Conservation (phyloP, 1,140 invertebrate species). For the Radopholus similis region DNA sequence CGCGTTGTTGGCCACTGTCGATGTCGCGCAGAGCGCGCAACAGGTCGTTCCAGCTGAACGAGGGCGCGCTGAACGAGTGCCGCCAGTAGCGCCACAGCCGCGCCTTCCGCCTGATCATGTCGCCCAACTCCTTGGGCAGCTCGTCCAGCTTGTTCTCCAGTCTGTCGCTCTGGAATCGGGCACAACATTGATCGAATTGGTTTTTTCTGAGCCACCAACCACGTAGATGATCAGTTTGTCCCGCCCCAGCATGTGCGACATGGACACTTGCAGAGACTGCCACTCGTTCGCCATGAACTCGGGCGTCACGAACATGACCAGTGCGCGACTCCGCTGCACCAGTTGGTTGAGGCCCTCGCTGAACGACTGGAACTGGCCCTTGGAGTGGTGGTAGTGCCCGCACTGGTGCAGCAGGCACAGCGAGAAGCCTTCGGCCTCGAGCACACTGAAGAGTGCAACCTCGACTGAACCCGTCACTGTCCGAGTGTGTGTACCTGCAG, state of each 20-base stretch:
- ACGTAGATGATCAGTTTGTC: background rate
- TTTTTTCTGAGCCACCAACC: background rate
- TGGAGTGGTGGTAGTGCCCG: conserved; percentile 22
- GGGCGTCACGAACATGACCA: conserved; percentile 46
- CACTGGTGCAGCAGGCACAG: conserved; percentile 48
- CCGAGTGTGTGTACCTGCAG: conserved; percentile 40
- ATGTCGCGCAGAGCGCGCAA: background rate
- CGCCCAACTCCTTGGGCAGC: conserved; percentile 48
- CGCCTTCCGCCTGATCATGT: conserved; percentile 49
- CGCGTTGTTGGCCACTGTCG: background rate
- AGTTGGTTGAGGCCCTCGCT: conserved; percentile 45
- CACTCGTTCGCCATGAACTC: conserved; percentile 54
- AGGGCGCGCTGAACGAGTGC: conserved; percentile 2
- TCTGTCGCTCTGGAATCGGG: conserved; percentile 26
- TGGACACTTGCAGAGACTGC: conserved; percentile 49
- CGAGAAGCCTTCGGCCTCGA: conserved; percentile 39
- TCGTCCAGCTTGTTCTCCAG: conserved; percentile 39
- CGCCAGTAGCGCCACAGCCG: background rate
- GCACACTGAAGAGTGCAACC: conserved; percentile 32
- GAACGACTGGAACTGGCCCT: conserved; percentile 31
- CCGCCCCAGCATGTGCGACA: conserved; percentile 33
- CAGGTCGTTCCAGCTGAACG: background rate
- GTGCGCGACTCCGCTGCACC: conserved; percentile 38
- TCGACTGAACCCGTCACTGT: background rate
- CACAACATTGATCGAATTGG: conserved; percentile 34